Evolutionary conservation across 1,140 invertebrate species (phyloP), one percentile per base, ranked within the genome.

Genomic region (Cyclargus thomasi): DNA sequence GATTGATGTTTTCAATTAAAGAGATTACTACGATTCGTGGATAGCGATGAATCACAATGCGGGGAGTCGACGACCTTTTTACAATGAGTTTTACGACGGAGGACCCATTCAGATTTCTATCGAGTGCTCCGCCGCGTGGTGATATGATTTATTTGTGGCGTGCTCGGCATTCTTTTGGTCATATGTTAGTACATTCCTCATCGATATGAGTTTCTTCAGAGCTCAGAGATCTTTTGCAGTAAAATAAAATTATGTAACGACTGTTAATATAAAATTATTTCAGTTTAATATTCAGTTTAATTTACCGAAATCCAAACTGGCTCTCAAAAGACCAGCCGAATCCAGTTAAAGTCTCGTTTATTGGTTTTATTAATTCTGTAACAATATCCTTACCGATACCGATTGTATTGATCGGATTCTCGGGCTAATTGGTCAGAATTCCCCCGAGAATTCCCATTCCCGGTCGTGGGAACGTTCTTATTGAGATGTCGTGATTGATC

Each of bases 31-130:
- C 69, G 55, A 21, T 20, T 20, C 18, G 55, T 20, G 69, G 67
- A 71, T 76, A 72, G 67, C 72, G 63, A 70, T 83, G 81, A 83
- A 78, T 83, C 79, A 80, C 62, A 68, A 39, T 47, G 47, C 29
- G 57, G 53, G 65, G 64, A 73, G 78, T 77, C 82, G 72, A 65
- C 79, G 82, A 79, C 77, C 80, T 53, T 59, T 21, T 64, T 69
- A 77, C 78, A 80, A 82, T 81, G 63, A 75, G 72, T 72, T 73
- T 78, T 78, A 80, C 76, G 73, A 74, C 67, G 62, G 65, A 70
- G 62, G 70, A 71, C 71, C 76, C 74, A 77, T 74, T 78, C 71
- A 77, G 68, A 69, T 78, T 76, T 73, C 67, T 68, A 70, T 70
- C 39, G 63, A 65, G 35, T 20, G 55, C n/a, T 39, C 20, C 57